A percentile compares a stretch with the other conserved stretches of the same genome.
Conservation (phyloP, 1,140 invertebrate species). For the Atta colombica region DNA sequence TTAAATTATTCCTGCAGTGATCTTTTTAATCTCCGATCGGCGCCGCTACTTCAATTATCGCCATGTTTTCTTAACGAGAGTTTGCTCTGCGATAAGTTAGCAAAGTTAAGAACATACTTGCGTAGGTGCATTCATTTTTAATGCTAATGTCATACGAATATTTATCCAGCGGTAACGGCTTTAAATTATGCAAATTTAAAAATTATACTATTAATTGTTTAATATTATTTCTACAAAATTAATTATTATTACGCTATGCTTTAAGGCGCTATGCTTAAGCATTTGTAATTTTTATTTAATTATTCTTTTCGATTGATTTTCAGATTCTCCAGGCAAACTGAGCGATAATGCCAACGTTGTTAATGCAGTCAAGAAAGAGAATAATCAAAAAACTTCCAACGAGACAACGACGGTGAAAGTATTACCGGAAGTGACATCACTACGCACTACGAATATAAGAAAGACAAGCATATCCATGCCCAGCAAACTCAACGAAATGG, state of each 20-base stretch:
- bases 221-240: background rate
- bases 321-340: slow-evolving; percentile 10
- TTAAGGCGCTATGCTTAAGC: background rate
- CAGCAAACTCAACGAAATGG: slow-evolving; percentile 82
- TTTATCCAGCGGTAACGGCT: slow-evolving; percentile 22
- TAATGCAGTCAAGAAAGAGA: background rate
- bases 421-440: background rate
- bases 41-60: slow-evolving; percentile 23
- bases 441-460: slow-evolving; percentile 30
- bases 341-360: slow-evolving; percentile 14
- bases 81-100: slow-evolving; percentile 53
- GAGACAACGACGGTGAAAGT: background rate
- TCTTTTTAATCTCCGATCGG: slow-evolving; percentile 21
- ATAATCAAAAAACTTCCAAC: slow-evolving; percentile 6
- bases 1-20: slow-evolving; percentile 6
- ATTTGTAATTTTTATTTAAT: slow-evolving; percentile 5
- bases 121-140: background rate
- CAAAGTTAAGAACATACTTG: slow-evolving; percentile 3
- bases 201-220: background rate
- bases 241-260: background rate
- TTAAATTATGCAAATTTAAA: slow-evolving; percentile 27
- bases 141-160: slow-evolving; percentile 1
- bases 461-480: slow-evolving; percentile 82
- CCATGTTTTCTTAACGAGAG: slow-evolving; percentile 39
- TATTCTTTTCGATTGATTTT: background rate